Base-by-base conservation (phyloP, 2,888 invertebrate species). In the Athalia circularis region DNA sequence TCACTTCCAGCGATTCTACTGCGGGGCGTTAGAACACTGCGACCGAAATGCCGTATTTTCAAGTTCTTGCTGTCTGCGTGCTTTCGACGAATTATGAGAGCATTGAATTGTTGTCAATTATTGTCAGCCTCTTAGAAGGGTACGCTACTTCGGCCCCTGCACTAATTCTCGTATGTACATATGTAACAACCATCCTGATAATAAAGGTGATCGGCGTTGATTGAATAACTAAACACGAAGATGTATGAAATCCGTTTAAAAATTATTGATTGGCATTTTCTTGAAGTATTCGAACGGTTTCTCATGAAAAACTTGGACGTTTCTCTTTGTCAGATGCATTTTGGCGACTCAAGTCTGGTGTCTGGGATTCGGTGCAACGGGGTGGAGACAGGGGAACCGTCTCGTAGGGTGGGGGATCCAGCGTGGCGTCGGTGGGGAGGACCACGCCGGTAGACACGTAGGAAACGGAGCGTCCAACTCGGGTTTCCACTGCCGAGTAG, bases 391-490 rank as follows among this genome's bases (percentile, higher is more conserved):
- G 80, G 76, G 72, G 59, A 57, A 59, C 13, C 13, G 81, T 79
- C 80, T 74, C 80, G 80, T 48, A 57, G 77, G 75, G 80, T 83
- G 79, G 83, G 81, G 82, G 81, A 81, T 59, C 11, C 59, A 43
- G 59, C 45, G 59, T 43, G 79, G 64, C 29, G n/a, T 68, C 13
- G 70, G 80, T 80, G 72, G 79, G 80, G 78, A 79, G 81, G 76
- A 79, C 72, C 84, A 85, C 85, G 85, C 84, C 81, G 85, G 84
- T 86, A 86, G 86, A 86, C 85, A 86, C 83, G 85, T 85, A 85
- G 88, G 85, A 85, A 84, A 85, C 86, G 85, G 84, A 86, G 86
- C 86, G 83, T 81, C 83, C 81, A 85, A 84, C 84, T 82, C 83
- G 83, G 81, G 45, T 59, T 59, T 29, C 84, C 83, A 81, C 82